Base-by-base conservation (phyloP, 1,140 invertebrate genomes). In the Lethrus apterus region DNA sequence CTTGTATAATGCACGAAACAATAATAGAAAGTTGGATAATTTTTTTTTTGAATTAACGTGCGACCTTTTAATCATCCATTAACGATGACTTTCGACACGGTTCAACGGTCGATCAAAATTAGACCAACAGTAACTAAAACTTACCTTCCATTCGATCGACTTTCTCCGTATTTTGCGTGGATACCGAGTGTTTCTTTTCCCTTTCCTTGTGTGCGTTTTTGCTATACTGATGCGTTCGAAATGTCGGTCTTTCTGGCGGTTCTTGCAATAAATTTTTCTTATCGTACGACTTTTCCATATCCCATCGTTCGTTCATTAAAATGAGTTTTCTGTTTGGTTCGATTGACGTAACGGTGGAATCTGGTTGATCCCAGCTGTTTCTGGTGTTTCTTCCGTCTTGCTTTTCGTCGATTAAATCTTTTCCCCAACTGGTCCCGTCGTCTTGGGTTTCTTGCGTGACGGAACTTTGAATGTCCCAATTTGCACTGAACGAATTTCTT, bases 141-240 rank as follows among this genome's bases (percentile, higher is more conserved):
- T 71, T 61, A 79, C 77, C 67, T 64, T 84, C 83, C 42, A 83
- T 77, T 47, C 79, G 75, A 48, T 86, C 83, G 43, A 80, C 79
- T 65, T 79, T 84, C 42, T 86, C 83, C 0, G 83, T 85, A 2
- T 78, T 74, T 52, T 81, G 75, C 2, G 81, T 84, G 0, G 81
- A 83, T 0, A 80, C 71, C n/a, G 84, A 86, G 35, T 80, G 80
- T 53, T 83, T 76, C 55, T 83, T 76, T 52, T 86, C 84, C 0
- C 78, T 70, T 56, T 86, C 83, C 4, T 76, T 69, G 18, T 21
- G 20, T 1, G 60, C 61, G 36, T 66, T 84, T 70, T 66, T 81
- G 56, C 73, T 81, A 32, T 62, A 56, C 51, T 63, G 61, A 50
- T 82, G 79, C 1, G 78, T 81, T 51, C 77, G 75, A 55, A 81